Base-by-base conservation (phyloP, 2,797 vertebrate genomes). In the Microctenopoma steveboyesi region DNA sequence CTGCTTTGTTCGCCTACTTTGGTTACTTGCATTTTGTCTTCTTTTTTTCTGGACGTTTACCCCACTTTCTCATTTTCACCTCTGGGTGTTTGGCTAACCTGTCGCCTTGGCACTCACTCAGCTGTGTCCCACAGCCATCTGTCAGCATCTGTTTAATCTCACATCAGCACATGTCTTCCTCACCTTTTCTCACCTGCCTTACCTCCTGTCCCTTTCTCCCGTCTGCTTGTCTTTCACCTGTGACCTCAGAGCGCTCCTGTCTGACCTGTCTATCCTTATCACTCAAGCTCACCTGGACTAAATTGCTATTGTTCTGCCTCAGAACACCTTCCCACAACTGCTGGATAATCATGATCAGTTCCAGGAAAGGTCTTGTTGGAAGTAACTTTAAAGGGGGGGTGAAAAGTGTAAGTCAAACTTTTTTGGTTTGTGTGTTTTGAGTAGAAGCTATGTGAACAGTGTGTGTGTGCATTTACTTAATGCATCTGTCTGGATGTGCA, bases 91-190 rank as follows among this genome's bases (percentile, higher is more conserved):
- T 84, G 72, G 78, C 68, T 78, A 84, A 86, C 88, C 86, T 72
- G 78, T 83, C 70, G 55, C 75, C 72, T 70, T 80, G 79, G 77
- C 77, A 55, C 62, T 51, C 57, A 40, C 63, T 86, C 81, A 84
- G 46, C 66, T 68, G 13, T 73, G 79, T 78, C 87, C 75, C 69
- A 5, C 61, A 27, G 65, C 85, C 89, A 87, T 90, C 88, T 91
- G 89, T 87, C 87, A 82, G 83, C 88, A 88, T 89, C 89, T 90
- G 89, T 86, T 87, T 87, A 83, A 91, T 89, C 79, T 89, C 84
- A 85, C 80, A 85, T 80, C 80, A 63, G 80, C 85, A 72, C 84
- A 62, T 28, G 76, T 81, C 88, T 76, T 30, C 46, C 76, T 80
- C 87, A 72, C 83, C 82, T 69, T 18, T 71, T 47, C 78, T 59